These are phyloP conservation scores for Pyralis farinalis DNA, from an alignment of 2,888 invertebrate species.

Conservation along the genomic window DNA sequence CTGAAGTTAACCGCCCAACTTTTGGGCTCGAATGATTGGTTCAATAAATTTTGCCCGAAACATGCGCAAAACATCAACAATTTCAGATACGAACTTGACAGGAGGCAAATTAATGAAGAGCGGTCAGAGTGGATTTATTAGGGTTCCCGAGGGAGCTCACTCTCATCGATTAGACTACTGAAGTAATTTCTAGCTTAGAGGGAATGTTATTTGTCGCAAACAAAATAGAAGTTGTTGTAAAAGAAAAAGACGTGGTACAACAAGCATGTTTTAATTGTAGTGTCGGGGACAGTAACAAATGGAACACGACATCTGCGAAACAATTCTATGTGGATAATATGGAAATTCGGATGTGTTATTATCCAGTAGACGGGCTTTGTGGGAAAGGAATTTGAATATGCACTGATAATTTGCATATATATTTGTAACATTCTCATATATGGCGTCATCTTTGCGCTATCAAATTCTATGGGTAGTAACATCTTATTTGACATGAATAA, in stretches of 20 bases:
- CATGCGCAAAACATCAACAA: slow-evolving; percentile 73
- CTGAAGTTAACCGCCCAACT: slow-evolving; percentile 38
- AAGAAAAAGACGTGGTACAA: slow-evolving; percentile 5
- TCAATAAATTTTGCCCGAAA: slow-evolving; percentile 61
- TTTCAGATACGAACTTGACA: slow-evolving; percentile 68
- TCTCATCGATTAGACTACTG: slow-evolving; percentile 40
- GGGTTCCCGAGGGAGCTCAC: slow-evolving; percentile 40
- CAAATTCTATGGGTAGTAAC: no score
- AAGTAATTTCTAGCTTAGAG: slow-evolving; percentile 21
- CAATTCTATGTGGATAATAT: neutral
- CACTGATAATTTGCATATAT: neutral
- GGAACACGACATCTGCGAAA: slow-evolving; percentile 4
- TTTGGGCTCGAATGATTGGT: slow-evolving; percentile 54
- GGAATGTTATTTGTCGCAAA: slow-evolving; percentile 3
- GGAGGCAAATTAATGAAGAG: slow-evolving; percentile 70
- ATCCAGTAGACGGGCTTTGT: neutral
- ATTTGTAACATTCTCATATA: neutral
- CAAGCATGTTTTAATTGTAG: slow-evolving; percentile 9
- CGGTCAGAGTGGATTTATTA: slow-evolving; percentile 65
- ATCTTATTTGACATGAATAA: no score
- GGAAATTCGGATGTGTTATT: neutral
- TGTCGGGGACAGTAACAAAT: slow-evolving; percentile 6
- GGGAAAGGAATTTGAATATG: neutral
- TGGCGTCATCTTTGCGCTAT: no score
- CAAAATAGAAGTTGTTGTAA: slow-evolving; percentile 4